These are phyloP conservation scores for Apoderus coryli DNA, from an alignment of 2,888 invertebrate genomes.

Conservation along the genomic window DNA sequence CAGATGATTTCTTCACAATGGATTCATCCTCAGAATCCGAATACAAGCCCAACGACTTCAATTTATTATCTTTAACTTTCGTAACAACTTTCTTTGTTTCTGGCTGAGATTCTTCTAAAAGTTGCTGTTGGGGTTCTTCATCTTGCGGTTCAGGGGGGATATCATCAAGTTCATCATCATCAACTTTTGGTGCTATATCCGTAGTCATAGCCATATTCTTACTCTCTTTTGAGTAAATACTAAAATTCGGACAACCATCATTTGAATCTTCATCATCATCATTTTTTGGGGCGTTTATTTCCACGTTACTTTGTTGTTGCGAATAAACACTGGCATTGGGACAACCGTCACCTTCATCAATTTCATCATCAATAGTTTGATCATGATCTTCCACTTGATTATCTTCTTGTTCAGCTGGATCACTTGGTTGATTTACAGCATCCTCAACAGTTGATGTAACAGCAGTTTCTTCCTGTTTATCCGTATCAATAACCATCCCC, in stretches of 20 bases:
- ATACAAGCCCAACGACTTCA: slow-evolving; percentile 17
- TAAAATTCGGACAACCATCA: slow-evolving; percentile 73
- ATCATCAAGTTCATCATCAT: slow-evolving; percentile 5
- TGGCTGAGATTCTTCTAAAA: slow-evolving; percentile 2
- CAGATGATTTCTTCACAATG: slow-evolving; percentile 22
- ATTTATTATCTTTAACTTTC: neutral
- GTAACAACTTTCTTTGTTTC: neutral
- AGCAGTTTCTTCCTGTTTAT: slow-evolving; percentile 24
- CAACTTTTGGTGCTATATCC: slow-evolving; percentile 21
- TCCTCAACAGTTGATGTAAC: slow-evolving; percentile 19
- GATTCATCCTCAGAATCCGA: slow-evolving; percentile 32
- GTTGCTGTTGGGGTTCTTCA: slow-evolving; percentile 1
- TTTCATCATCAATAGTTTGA: slow-evolving; percentile 11
- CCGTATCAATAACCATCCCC: slow-evolving; percentile 41
- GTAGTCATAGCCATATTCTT: slow-evolving; percentile 53
- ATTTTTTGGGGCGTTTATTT: slow-evolving; percentile 21
- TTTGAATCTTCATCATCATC: slow-evolving; percentile 40
- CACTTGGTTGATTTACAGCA: neutral
- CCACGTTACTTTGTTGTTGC: slow-evolving; percentile 50
- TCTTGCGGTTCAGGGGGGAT: slow-evolving; percentile 9
- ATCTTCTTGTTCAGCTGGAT: neutral
- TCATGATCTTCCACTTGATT: slow-evolving; percentile 13
- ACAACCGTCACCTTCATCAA: slow-evolving; percentile 39
- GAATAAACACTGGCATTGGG: slow-evolving; percentile 77
- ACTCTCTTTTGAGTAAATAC: slow-evolving; percentile 69